Percentiles rank a stretch among this genome's conserved stretches.
These are phyloP conservation scores for Penaeus chinensis DNA, from an alignment of 1,140 invertebrate species.

Conservation along the genomic window DNA sequence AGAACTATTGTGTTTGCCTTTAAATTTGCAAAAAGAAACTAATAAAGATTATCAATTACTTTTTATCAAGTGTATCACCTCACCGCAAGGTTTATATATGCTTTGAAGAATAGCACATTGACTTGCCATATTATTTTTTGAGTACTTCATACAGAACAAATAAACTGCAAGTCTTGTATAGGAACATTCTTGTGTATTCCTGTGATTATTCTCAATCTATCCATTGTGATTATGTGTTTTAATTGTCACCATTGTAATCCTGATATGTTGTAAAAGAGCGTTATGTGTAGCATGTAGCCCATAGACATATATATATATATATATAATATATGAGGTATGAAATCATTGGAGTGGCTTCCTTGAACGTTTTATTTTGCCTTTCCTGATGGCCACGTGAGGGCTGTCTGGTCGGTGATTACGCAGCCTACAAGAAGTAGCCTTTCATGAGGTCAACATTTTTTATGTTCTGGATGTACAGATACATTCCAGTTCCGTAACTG, in stretches of 20 bases:
- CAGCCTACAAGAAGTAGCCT: neutral
- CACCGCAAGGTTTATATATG: no score
- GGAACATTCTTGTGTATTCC: conserved; percentile 43
- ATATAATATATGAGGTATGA: conserved; percentile 30
- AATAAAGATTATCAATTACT: no score
- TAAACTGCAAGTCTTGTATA: conserved; percentile 49
- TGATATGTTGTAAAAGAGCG: conserved; percentile 53
- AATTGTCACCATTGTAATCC: conserved; percentile 52
- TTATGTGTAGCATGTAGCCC: conserved; percentile 36
- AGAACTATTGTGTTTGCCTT: no score
- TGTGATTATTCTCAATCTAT: conserved; percentile 50
- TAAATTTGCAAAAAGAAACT: no score
- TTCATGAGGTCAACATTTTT: neutral
- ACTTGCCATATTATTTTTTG: conserved; percentile 41
- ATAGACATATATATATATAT: conserved; percentile 38
- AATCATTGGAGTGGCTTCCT: conserved; percentile 50
- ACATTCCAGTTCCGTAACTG: no score
- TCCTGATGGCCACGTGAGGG: no score
- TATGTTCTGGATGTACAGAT: no score
- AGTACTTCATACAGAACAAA: conserved; percentile 48
- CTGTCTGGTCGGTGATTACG: neutral
- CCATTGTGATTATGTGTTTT: conserved; percentile 36
- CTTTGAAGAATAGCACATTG: neutral
- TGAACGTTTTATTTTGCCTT: conserved; percentile 2
- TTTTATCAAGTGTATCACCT: no score